Conservation (phyloP, 2,113 vertebrate genomes). For the Notarius quadriscutis region DNA sequence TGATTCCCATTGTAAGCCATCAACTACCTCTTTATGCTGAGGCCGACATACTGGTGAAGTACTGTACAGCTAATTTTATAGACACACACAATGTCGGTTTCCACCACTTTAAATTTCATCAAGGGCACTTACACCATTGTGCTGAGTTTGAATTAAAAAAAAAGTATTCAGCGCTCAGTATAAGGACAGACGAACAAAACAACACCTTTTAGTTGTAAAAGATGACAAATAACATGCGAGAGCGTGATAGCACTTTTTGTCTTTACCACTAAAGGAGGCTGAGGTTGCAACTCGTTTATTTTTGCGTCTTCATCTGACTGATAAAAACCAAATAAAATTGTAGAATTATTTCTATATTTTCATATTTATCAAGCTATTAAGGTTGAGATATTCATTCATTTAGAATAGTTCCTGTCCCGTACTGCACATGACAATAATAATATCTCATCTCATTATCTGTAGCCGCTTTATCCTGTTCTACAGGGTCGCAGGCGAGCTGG, state of each 20-base stretch:
- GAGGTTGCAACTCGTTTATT: neutral
- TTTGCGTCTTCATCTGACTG: neutral
- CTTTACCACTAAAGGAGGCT: neutral
- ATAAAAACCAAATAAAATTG: neutral
- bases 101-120: neutral
- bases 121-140: neutral
- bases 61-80: neutral
- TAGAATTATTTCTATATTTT: no score
- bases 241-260: neutral
- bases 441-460: no score
- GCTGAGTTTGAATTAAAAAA: neutral
- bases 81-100: neutral
- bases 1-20: neutral
- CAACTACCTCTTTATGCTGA: neutral
- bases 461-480: no score
- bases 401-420: neutral
- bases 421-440: no score
- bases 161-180: neutral
- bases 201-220: neutral
- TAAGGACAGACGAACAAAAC: neutral
- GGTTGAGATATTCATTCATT: neutral
- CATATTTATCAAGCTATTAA: neutral
- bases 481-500: no score
- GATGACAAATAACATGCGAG: neutral
- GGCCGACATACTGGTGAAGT: neutral